Evolutionary conservation across 2,797 vertebrate genomes (phyloP).

Genomic region (Premnoplex brunnescens): DNA sequence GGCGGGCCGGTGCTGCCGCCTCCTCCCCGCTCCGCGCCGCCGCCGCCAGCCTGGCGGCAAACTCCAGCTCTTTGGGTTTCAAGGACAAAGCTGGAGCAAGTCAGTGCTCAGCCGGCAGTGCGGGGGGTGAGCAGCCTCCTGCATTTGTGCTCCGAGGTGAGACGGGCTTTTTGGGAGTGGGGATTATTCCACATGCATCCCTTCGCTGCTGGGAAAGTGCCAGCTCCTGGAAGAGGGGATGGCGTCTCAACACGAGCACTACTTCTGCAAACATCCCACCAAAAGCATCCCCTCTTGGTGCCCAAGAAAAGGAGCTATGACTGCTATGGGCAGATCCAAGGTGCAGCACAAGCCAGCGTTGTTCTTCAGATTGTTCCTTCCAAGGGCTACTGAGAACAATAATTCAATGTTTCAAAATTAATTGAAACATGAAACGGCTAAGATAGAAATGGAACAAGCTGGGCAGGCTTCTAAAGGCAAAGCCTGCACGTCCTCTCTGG

Average conservation of each 20-base stretch:
- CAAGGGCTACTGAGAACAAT: neutral
- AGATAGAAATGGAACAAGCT: neutral
- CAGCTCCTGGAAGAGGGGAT: neutral
- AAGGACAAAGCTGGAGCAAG: slow-evolving; percentile 30
- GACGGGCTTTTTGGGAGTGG: neutral
- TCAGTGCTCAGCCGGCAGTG: neutral
- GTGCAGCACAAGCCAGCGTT: neutral
- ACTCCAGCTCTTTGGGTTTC: slow-evolving; percentile 4
- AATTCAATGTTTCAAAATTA: slow-evolving; percentile 19
- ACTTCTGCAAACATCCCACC: neutral
- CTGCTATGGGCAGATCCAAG: neutral
- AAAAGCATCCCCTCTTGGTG: neutral
- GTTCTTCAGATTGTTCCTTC: neutral
- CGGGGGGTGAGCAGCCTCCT: neutral
- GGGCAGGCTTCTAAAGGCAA: neutral
- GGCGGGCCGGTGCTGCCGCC: neutral
- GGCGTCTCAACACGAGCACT: neutral
- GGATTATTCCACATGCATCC: neutral
- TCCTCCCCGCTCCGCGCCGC: neutral
- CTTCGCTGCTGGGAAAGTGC: neutral
- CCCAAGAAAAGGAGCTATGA: neutral
- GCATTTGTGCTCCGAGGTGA: neutral
- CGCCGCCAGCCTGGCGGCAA: neutral
- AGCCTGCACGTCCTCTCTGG: neutral
- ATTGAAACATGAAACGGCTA: slow-evolving; percentile 14